A percentile compares a stretch with the other conserved stretches of the same genome.
Conservation (phyloP, 2,797 vertebrate genomes). For the Channallabes apus region DNA sequence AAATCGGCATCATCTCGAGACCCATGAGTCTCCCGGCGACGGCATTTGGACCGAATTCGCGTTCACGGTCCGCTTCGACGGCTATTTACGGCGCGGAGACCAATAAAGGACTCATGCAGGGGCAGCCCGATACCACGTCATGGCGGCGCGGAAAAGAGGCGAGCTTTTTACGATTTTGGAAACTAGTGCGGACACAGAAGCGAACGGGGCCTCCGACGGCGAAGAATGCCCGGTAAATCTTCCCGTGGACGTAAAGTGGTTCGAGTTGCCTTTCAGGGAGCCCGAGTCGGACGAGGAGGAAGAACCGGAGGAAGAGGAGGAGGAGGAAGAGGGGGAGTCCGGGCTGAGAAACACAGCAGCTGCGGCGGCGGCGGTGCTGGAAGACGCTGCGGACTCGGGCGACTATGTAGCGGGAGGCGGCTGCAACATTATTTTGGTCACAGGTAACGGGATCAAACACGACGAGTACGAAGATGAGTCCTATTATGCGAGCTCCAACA, state of each 20-base stretch:
- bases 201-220: slow-evolving; percentile 72
- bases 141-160: slow-evolving; percentile 85
- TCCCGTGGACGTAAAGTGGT: slow-evolving; percentile 83
- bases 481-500: slow-evolving; percentile 76
- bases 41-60: slow-evolving; percentile 70
- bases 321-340: slow-evolving; percentile 70
- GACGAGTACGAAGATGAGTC: slow-evolving; percentile 77
- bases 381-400: slow-evolving; percentile 72
- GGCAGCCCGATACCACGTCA: slow-evolving; percentile 84
- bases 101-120: slow-evolving; percentile 83
- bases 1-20: slow-evolving; percentile 72
- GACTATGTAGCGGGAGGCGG: slow-evolving; percentile 75
- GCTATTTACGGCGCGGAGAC: slow-evolving; percentile 68
- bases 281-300: slow-evolving; percentile 77
- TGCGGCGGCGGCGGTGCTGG: slow-evolving; percentile 55
- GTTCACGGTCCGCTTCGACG: slow-evolving; percentile 66
- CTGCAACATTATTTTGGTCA: slow-evolving; percentile 82
- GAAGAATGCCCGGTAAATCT: slow-evolving; percentile 78
- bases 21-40: slow-evolving; percentile 70
- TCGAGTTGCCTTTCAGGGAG: slow-evolving; percentile 77
- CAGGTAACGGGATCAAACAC: slow-evolving; percentile 78
- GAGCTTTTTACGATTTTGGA: slow-evolving; percentile 88
- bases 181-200: slow-evolving; percentile 83
- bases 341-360: slow-evolving; percentile 52
- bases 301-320: slow-evolving; percentile 71